A percentile compares a stretch with the other conserved stretches of the same genome.
Evolutionary conservation across 2,888 invertebrate species (phyloP).

Genomic region (Caenorhabditis afra): DNA sequence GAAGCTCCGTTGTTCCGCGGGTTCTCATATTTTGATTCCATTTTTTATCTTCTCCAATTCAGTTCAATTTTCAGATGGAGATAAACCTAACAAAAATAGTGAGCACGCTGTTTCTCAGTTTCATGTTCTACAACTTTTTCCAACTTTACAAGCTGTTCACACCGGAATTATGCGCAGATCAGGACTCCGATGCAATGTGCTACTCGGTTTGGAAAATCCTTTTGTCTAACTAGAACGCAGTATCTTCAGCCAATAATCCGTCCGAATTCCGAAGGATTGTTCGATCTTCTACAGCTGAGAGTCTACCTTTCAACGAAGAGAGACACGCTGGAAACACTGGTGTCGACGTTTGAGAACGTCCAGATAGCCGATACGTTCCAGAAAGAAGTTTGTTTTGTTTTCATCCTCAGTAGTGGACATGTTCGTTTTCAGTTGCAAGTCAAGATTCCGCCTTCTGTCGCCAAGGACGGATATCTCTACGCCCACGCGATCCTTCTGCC

Average conservation of each 20-base stretch:
- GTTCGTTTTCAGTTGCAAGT: constrained; percentile 83
- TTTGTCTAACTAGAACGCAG: too few relatives aligned
- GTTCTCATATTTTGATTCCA: neutral
- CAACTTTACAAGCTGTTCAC: constrained; percentile 82
- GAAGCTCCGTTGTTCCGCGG: neutral
- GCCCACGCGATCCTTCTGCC: constrained; percentile 87
- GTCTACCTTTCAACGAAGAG: constrained; percentile 65
- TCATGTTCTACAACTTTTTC: constrained; percentile 82
- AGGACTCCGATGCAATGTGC: constrained; percentile 19
- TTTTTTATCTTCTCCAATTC: neutral
- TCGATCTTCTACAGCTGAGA: constrained; percentile 70
- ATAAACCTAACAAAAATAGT: constrained; percentile 75
- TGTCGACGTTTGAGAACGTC: constrained; percentile 53
- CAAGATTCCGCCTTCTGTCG: constrained; percentile 84
- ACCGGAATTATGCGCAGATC: constrained; percentile 68
- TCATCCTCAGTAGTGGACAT: neutral
- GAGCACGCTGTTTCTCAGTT: constrained; percentile 81
- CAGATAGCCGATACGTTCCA: constrained; percentile 53
- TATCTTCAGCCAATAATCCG: constrained; percentile 61
- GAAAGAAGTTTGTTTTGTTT: constrained; percentile 23
- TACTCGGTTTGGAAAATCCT: constrained; percentile 14
- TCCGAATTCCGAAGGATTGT: constrained; percentile 58
- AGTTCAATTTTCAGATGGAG: constrained; percentile 51
- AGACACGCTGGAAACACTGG: constrained; percentile 55
- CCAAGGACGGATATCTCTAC: constrained; percentile 88